Base-by-base conservation (phyloP, 2,797 vertebrate genomes). In the Phyllotis vaccarum region DNA sequence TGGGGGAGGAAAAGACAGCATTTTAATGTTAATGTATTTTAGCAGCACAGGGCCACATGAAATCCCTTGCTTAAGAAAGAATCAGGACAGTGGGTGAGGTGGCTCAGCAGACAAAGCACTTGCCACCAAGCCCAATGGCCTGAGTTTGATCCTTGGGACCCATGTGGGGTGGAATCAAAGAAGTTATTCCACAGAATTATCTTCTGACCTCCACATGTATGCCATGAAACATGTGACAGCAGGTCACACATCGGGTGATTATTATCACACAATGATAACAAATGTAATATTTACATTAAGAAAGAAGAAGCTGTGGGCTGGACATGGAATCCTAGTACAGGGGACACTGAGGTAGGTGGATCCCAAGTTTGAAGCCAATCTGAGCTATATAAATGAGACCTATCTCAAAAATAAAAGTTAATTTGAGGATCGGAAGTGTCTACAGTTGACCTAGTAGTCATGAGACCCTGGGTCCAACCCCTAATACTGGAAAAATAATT, bases 51-150 rank as follows among this genome's bases (percentile, higher is more conserved):
- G 29, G 40, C 16, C 74, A 2, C 60, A 13, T 74, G 40, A 40
- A 68, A 6, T n/a, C 90, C 34, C 34, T 46, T 87, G 46, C 58
- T 94, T 94, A 87, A 64, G 79, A 82, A 82, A 19, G 37, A 40
- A 0, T 27, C 24, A 29, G 56, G 37, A 43, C 56, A 29, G 37
- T 29, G 1, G 24, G 19, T 58, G 79, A 82, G 56, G 17, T 40
- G 24, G 56, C 37, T 29, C 56, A 43, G 37, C 40, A 40, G 37
- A 17, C 21, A 19, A 58, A 58, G 58, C 56, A 16, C 37, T 19
- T 60, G 37, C 58, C 56, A 19, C 24, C 24, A 11, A 58, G 54
- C 78, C 54, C 21, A 13, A 22, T 64, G 43, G 60, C 40, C 58
- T 3, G 40, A 34, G 82, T 66, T 19, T 46, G 31, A 34, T 85